Evolutionary conservation across 2,797 vertebrate genomes (phyloP), one percentile per base, ranked within the genome.

Genomic region (Peromyscus nudipes): DNA sequence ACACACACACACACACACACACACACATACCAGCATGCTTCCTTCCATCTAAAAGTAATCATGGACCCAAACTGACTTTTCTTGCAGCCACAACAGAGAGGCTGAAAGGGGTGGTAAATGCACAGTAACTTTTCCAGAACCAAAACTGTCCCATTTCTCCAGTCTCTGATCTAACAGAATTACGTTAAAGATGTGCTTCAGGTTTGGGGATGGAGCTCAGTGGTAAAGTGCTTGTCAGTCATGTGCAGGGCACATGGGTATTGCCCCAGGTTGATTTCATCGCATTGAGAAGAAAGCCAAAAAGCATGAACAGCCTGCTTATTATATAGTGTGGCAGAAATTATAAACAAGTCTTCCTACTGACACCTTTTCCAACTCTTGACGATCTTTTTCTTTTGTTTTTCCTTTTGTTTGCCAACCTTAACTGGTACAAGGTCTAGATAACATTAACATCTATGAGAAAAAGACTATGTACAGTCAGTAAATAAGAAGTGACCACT

Each of bases 321-420:
- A 87, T 85, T 83, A 25, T 40, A 60, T 55, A n/a, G n/a, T 46
- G 8, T 85, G 31, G 12, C 55, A 87, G 37, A 83, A 92, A 83
- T 69, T 71, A 55, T 49, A 84, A 23, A 67, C 1, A 23, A 69
- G 52, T 65, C 31, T 29, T 91, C 92, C 52, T 43, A 16, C 14
- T 94, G 64, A 91, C 52, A 96, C 16, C 14, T 65, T 23, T 93
- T 94, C 57, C 62, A 21, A 88, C 29, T 94, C 67, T 79, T 8
- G 40, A 23, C 7, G 27, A 55, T 84, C n/a, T 75, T 85, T 67
- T 67, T 37, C 23, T 11, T 23, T 55, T 16, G 16, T 60, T 10
- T 65, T 6, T 57, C n/a, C 37, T 55, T 92, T 11, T 71, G n/a
- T 79, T 86, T 17, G 6, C 34, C 62, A 31, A 65, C 83, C 52